Percentiles rank a stretch among this genome's conserved stretches.
phyloP scores from a whole-genome alignment of 2,797 vertebrate genomes.

The Pangasius larnaudii region DNA sequence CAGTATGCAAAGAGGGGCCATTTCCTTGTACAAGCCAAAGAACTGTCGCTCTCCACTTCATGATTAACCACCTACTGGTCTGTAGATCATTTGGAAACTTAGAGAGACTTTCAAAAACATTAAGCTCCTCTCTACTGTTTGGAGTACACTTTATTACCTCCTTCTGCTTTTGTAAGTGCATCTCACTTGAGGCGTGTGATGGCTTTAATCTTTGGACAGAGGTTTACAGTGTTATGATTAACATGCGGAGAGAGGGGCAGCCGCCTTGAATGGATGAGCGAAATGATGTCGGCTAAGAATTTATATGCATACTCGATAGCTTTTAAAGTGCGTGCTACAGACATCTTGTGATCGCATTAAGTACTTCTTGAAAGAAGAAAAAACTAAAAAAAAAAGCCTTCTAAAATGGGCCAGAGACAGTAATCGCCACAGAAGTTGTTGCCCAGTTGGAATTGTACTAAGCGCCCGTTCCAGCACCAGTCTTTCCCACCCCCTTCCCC shows the following conservation, averaged over 20 bases:
- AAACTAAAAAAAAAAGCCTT: slow-evolving; percentile 54
- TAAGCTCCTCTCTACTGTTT: slow-evolving; percentile 55
- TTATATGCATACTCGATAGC: slow-evolving; percentile 67
- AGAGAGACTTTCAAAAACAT: slow-evolving; percentile 48
- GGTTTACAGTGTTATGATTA: slow-evolving; percentile 60
- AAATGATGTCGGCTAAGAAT: slow-evolving; percentile 62
- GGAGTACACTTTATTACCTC: slow-evolving; percentile 62
- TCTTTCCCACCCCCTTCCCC: slow-evolving; percentile 49
- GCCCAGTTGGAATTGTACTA: slow-evolving; percentile 63
- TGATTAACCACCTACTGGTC: slow-evolving; percentile 27
- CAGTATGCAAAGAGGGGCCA: slow-evolving; percentile 8
- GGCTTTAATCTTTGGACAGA: slow-evolving; percentile 65
- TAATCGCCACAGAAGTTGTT: slow-evolving; percentile 62
- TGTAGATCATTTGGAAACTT: slow-evolving; percentile 4
- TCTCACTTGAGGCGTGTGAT: slow-evolving; percentile 57
- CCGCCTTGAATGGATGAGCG: slow-evolving; percentile 51
- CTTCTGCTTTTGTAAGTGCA: slow-evolving; percentile 60
- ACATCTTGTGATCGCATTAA: slow-evolving; percentile 65
- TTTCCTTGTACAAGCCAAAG: slow-evolving; percentile 3
- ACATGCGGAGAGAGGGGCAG: slow-evolving; percentile 50
- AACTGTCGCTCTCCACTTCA: not conserved
- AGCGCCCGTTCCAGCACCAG: slow-evolving; percentile 54
- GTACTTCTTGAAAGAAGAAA: slow-evolving; percentile 61
- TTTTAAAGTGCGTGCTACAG: slow-evolving; percentile 71
- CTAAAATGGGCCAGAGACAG: slow-evolving; percentile 54